Percentiles rank a stretch among this genome's conserved stretches.
Conservation (phyloP, 2,797 vertebrate species). For the Myotis findleyi region DNA sequence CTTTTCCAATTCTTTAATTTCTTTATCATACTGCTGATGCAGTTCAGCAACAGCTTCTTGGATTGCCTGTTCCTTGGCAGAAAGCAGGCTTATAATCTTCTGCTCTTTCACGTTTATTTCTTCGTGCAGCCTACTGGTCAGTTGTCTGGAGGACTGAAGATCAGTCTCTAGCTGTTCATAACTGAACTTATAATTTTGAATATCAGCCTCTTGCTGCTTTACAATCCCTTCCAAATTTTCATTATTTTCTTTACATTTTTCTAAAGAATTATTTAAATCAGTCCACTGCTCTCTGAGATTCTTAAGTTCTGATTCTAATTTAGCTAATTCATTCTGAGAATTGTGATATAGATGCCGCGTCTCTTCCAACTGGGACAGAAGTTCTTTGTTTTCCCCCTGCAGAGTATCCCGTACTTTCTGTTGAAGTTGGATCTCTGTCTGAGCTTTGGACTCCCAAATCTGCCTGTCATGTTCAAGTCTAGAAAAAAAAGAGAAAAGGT, state of each 20-base stretch:
- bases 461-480: constrained; percentile 91
- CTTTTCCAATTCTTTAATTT: constrained; percentile 89
- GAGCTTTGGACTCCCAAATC: constrained; percentile 87
- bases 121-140: constrained; percentile 91
- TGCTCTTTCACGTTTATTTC: constrained; percentile 93
- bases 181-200: constrained; percentile 90
- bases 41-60: constrained; percentile 83
- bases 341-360: constrained; percentile 84
- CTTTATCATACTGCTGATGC: constrained; percentile 90
- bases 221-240: constrained; percentile 87
- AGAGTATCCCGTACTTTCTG: constrained; percentile 85
- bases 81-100: constrained; percentile 93
- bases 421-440: constrained; percentile 87
- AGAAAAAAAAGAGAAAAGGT: neutral
- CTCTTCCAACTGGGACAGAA: constrained; percentile 85
- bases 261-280: constrained; percentile 90
- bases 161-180: constrained; percentile 94
- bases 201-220: constrained; percentile 90
- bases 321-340: constrained; percentile 84
- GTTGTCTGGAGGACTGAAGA: constrained; percentile 91
- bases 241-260: constrained; percentile 86
- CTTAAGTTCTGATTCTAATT: constrained; percentile 88
- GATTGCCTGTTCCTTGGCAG: constrained; percentile 94
- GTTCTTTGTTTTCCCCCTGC: constrained; percentile 87
- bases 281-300: constrained; percentile 86